Evolutionary conservation across 2,888 invertebrate species (phyloP), one percentile per base, ranked within the genome.

Genomic region (Chalcis sispes): DNA sequence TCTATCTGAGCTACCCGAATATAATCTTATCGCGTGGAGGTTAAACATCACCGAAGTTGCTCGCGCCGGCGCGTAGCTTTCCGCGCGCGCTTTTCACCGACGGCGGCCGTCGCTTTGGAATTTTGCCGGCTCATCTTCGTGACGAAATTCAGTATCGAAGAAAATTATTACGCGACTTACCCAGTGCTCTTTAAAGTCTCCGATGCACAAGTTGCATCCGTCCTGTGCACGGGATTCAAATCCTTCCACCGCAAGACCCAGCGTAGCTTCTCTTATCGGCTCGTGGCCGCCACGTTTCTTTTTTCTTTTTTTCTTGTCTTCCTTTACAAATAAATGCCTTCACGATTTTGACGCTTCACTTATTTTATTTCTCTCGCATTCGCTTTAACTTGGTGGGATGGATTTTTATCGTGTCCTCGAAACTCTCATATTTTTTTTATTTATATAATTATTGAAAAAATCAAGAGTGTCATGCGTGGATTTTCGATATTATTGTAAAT

Each of bases 191-290:
- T 71, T 69, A 77, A 79, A 76, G 25, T 73, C 59, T 50, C 64
- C 56, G 64, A 67, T 67, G 65, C 79, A 77, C 59, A 64, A 61
- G 62, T 59, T 71, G 77, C 83, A 84, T 83, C 78, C 81, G 83
- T 78, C 79, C 77, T 77, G 73, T 64, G 81, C 74, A 56, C 61
- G 76, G 75, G 78, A 79, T 72, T 82, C 80, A 80, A 81, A 77
- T 79, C 76, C 78, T 72, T 78, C 79, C 78, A 80, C 78, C 61
- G 78, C 64, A 78, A 80, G 78, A 78, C 79, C 79, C 71, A 77
- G 64, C 72, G 73, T 74, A 48, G 59, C 67, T 66, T 40, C 25
- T 50, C 65, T 48, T 10, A 29, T 72, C 72, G 77, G 74, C 74
- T 52, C 23, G 13, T 27, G 36, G 72, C 64, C 72, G 72, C 32